A percentile compares a stretch with the other conserved stretches of the same genome.
Conservation (phyloP, 2,113 vertebrate species). For the Oryzias celebensis region DNA sequence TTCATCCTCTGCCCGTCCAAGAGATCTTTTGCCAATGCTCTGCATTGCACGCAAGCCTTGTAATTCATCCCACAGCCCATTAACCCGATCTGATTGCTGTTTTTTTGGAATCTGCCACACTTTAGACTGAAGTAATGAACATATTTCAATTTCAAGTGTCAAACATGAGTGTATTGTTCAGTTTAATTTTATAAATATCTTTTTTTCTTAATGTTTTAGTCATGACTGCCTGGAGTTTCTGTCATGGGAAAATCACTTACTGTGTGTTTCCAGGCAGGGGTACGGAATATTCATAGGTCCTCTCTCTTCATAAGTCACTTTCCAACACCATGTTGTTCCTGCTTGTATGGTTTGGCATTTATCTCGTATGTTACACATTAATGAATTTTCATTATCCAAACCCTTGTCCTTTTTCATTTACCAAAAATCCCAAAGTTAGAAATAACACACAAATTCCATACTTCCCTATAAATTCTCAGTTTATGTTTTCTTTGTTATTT, state of each 20-base stretch:
- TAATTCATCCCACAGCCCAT: slow-evolving; percentile 58
- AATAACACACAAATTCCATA: slow-evolving; percentile 28
- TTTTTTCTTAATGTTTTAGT: slow-evolving; percentile 30
- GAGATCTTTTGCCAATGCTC: slow-evolving; percentile 64
- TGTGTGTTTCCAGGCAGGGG: slow-evolving; percentile 17
- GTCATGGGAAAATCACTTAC: slow-evolving; percentile 37
- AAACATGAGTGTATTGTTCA: slow-evolving; percentile 38
- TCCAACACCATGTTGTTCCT: slow-evolving; percentile 52
- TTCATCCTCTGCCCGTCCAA: slow-evolving; percentile 73
- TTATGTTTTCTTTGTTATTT: slow-evolving; percentile 63
- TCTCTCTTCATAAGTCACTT: slow-evolving; percentile 36
- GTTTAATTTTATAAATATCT: neutral
- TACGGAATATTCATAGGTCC: slow-evolving; percentile 19
- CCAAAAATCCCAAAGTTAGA: slow-evolving; percentile 15
- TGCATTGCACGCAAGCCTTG: slow-evolving; percentile 69
- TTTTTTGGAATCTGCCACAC: slow-evolving; percentile 38
- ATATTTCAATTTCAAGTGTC: slow-evolving; percentile 23
- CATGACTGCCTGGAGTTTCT: slow-evolving; percentile 21
- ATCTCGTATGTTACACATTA: slow-evolving; percentile 70
- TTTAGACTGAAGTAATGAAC: slow-evolving; percentile 31
- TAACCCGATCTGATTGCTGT: slow-evolving; percentile 48
- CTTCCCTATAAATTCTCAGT: slow-evolving; percentile 40
- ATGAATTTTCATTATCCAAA: slow-evolving; percentile 58
- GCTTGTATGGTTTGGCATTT: slow-evolving; percentile 61
- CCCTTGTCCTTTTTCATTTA: slow-evolving; percentile 42